Evolutionary conservation across 1,140 invertebrate genomes (phyloP).

Genomic region (Drosophila parabipectinata): DNA sequence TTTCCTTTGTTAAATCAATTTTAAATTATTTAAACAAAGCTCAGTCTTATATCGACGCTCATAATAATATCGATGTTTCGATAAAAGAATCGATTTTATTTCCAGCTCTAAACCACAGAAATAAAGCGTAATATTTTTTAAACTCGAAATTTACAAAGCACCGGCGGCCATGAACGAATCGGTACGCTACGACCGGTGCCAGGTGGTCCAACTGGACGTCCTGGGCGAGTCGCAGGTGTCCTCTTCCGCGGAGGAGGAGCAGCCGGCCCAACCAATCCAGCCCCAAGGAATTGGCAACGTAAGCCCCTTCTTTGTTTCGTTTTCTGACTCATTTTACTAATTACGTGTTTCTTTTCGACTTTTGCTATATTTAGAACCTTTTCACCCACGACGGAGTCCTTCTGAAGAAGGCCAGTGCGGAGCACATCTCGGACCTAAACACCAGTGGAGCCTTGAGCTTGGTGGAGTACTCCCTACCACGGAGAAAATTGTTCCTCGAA

Average conservation of each 20-base stretch:
- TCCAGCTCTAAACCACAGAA: slow-evolving; percentile 26
- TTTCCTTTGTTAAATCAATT: background rate
- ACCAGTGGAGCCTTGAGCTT: slow-evolving; percentile 87
- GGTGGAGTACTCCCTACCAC: slow-evolving; percentile 84
- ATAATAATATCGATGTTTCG: background rate
- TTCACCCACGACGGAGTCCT: slow-evolving; percentile 88
- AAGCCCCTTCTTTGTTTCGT: slow-evolving; percentile 45
- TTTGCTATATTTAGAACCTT: slow-evolving; percentile 83
- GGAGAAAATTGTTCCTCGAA: slow-evolving; percentile 87
- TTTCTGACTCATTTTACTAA: slow-evolving; percentile 58
- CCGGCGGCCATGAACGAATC: slow-evolving; percentile 70
- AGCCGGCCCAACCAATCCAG: background rate
- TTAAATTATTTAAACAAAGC: background rate
- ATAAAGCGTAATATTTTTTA: slow-evolving; percentile 37
- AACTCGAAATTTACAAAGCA: slow-evolving; percentile 16
- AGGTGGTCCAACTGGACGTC: slow-evolving; percentile 68
- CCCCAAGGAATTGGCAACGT: slow-evolving; percentile 63
- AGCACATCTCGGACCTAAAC: slow-evolving; percentile 86
- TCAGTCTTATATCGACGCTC: background rate
- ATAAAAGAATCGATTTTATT: background rate
- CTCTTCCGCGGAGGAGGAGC: slow-evolving; percentile 10
- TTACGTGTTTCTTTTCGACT: background rate
- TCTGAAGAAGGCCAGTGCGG: slow-evolving; percentile 85
- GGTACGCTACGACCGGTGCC: slow-evolving; percentile 70
- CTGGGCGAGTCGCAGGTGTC: slow-evolving; percentile 52